A percentile compares a stretch with the other conserved stretches of the same genome.
Conservation (phyloP, 2,113 vertebrate genomes). For the Rhadina sibilatrix region DNA sequence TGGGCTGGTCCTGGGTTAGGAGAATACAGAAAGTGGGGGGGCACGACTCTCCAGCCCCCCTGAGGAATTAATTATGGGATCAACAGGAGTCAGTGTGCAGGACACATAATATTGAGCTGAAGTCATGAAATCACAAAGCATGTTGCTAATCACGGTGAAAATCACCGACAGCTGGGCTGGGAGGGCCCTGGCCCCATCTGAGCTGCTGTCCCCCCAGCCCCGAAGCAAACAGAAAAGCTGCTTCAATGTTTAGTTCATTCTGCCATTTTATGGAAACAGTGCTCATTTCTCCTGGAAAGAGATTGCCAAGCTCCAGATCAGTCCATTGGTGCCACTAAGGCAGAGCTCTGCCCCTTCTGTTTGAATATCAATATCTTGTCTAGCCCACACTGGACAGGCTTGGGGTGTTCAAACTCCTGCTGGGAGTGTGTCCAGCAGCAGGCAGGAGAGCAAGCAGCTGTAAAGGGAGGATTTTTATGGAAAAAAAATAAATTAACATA, state of each 20-base stretch:
- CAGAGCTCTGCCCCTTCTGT: background rate
- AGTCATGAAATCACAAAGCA: background rate
- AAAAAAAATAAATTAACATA: background rate
- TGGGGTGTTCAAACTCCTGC: rapidly evolving
- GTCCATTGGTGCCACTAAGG: background rate
- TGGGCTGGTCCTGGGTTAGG: rapidly evolving
- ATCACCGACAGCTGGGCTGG: background rate
- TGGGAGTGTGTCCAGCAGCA: background rate
- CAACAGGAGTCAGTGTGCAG: background rate
- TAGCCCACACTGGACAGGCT: background rate
- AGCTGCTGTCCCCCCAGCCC: background rate
- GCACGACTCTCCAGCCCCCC: rapidly evolving
- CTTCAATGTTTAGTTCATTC: background rate
- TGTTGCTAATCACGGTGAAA: rapidly evolving
- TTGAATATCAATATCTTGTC: background rate
- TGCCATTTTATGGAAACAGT: background rate
- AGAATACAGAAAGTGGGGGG: background rate
- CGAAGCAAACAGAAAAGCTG: background rate
- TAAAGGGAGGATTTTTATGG: too few relatives aligned
- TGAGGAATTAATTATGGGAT: background rate
- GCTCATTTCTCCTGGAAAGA: background rate
- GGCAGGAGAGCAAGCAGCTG: background rate
- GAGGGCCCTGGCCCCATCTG: rapidly evolving
- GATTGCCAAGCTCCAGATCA: rapidly evolving
- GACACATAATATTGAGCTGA: background rate